Percentiles rank a stretch among this genome's conserved stretches.
Evolutionary conservation across 2,888 invertebrate species (phyloP).

Genomic region (Nomada flava): DNA sequence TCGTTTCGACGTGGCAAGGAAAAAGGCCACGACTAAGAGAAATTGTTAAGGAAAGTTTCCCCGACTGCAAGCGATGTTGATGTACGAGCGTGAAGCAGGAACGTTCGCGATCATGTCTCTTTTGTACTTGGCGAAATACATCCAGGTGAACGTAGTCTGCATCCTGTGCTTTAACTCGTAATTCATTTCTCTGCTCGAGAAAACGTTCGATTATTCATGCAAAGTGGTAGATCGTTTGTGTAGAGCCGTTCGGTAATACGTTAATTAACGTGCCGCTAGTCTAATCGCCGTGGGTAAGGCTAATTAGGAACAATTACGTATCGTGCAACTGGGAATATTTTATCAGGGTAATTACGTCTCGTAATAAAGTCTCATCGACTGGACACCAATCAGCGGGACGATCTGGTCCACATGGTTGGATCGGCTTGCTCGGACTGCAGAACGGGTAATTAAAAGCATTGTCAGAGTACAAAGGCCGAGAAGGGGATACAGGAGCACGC

Average conservation of each 20-base stretch:
- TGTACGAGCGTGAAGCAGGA: slow-evolving; percentile 58
- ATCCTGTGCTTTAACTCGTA: background rate
- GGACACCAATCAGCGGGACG: slow-evolving; percentile 48
- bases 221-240: background rate
- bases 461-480: slow-evolving; percentile 63
- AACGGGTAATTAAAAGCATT: slow-evolving; percentile 70
- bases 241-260: slow-evolving; percentile 11
- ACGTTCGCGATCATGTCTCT: slow-evolving; percentile 60
- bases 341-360: slow-evolving; percentile 47
- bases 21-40: slow-evolving; percentile 43
- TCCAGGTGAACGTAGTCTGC: slow-evolving; percentile 29
- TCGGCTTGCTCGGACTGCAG: slow-evolving; percentile 36
- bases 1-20: background rate
- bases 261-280: slow-evolving; percentile 13
- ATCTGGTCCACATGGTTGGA: slow-evolving; percentile 45
- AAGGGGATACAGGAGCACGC: slow-evolving; percentile 11
- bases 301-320: slow-evolving; percentile 42
- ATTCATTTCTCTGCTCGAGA: background rate
- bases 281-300: background rate
- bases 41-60: slow-evolving; percentile 67
- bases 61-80: slow-evolving; percentile 70
- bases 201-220: background rate
- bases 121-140: slow-evolving; percentile 40
- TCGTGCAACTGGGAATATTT: slow-evolving; percentile 47
- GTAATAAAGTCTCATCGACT: slow-evolving; percentile 49